phyloP scores from a whole-genome alignment of 92 coral and sea anemone genomes.

The Parazoanthus darwini region DNA sequence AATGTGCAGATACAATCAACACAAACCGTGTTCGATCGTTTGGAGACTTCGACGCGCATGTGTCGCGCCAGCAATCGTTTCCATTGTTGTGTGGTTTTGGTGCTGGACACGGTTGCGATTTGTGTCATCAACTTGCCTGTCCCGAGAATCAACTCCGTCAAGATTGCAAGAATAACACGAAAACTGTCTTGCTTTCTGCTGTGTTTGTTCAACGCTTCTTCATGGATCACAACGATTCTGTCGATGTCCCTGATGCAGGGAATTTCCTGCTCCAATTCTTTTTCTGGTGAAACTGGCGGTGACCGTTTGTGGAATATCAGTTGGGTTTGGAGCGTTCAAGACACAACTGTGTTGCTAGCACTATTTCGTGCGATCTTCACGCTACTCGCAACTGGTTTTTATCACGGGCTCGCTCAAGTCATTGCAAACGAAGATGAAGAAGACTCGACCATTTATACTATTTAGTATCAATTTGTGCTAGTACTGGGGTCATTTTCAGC shows the following conservation, averaged over 20 bases:
- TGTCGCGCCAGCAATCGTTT: conserved; percentile 4
- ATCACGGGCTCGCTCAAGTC: background rate
- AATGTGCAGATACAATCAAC: conserved; percentile 5
- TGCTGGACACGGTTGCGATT: conserved; percentile 10
- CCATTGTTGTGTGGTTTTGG: background rate
- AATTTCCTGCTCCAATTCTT: background rate
- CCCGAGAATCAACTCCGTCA: conserved; percentile 6
- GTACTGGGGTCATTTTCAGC: too few relatives aligned
- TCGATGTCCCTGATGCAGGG: background rate
- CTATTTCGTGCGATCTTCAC: background rate
- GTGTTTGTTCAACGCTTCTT: conserved; percentile 2
- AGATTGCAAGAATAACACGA: conserved; percentile 12
- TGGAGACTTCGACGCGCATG: background rate
- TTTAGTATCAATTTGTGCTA: background rate
- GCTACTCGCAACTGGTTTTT: background rate
- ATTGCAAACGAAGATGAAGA: background rate
- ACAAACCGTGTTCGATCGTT: background rate
- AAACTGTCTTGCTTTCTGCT: conserved; percentile 6
- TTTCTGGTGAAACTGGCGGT: conserved; percentile 5
- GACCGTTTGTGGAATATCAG: conserved; percentile 15
- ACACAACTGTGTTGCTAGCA: background rate
- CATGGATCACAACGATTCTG: conserved; percentile 14
- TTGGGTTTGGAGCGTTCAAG: conserved; percentile 8
- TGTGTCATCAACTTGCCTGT: background rate
- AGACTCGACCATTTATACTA: background rate